These are phyloP conservation scores for Leptinotarsa haldemani DNA, from an alignment of 2,888 invertebrate genomes.

Conservation along the genomic window DNA sequence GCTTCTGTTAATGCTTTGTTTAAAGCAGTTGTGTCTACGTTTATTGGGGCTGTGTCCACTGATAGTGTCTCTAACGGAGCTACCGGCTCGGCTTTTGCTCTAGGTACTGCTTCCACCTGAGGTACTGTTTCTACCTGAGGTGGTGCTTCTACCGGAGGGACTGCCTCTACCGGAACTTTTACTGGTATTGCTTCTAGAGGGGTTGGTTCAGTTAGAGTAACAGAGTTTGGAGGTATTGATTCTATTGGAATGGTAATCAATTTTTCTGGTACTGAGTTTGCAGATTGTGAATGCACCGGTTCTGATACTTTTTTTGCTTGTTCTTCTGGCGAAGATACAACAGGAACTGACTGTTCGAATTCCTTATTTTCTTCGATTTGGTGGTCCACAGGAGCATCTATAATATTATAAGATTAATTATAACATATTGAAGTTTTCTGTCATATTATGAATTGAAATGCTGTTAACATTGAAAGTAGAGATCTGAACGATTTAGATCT, in stretches of 20 bases:
- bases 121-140: constrained; percentile 7
- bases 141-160: not conserved
- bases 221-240: not conserved
- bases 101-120: not conserved
- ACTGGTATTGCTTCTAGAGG: not conserved
- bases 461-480: no score
- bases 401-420: not conserved
- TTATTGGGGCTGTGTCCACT: constrained; percentile 23
- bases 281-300: not conserved
- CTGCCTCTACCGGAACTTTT: not conserved
- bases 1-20: not conserved
- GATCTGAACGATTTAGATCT: no score
- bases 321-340: constrained; percentile 20
- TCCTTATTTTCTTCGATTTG: not conserved
- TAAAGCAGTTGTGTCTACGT: constrained; percentile 10
- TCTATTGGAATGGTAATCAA: not conserved
- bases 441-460: no score
- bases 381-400: not conserved
- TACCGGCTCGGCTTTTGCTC: constrained; percentile 7
- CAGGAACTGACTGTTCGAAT: not conserved
- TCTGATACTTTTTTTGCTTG: constrained; percentile 32
- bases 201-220: not conserved
- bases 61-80: constrained; percentile 14
- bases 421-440: not conserved
- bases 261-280: constrained; percentile 1